Evolutionary conservation across 2,113 vertebrate species (phyloP).

Genomic region (Cheilinus undulatus): DNA sequence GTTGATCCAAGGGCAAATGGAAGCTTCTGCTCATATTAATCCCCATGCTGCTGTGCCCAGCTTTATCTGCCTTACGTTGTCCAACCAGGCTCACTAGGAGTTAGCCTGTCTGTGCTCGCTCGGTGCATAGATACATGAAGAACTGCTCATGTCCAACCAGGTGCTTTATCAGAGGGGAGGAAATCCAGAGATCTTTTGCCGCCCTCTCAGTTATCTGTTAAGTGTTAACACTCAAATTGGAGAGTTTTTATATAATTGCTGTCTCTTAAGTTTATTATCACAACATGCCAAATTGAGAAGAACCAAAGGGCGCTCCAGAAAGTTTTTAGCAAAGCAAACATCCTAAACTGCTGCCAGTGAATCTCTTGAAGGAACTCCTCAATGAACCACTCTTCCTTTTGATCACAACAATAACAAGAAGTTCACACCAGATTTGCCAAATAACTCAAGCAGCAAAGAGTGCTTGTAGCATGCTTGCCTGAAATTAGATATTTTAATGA

Average conservation of each 20-base stretch:
- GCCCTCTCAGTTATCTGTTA: not conserved
- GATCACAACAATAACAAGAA: slow-evolving; percentile 14
- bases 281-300: slow-evolving; percentile 58
- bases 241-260: slow-evolving; percentile 22
- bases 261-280: slow-evolving; percentile 15
- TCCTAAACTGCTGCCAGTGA: slow-evolving; percentile 9
- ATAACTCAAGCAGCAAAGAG: slow-evolving; percentile 42
- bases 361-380: slow-evolving; percentile 11
- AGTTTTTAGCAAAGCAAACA: slow-evolving; percentile 26
- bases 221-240: slow-evolving; percentile 18
- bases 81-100: slow-evolving; percentile 25
- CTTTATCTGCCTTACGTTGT: slow-evolving; percentile 58
- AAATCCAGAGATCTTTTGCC: slow-evolving; percentile 9
- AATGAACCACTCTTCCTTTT: slow-evolving; percentile 15
- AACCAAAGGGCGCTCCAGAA: slow-evolving; percentile 46
- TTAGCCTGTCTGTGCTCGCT: slow-evolving; percentile 23
- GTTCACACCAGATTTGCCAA: slow-evolving; percentile 56
- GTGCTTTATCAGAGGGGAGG: slow-evolving; percentile 58
- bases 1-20: slow-evolving; percentile 29
- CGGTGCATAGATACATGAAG: slow-evolving; percentile 18
- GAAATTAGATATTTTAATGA: slow-evolving; percentile 12
- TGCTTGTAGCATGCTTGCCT: slow-evolving; percentile 35
- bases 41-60: slow-evolving; percentile 15
- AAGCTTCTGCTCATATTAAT: slow-evolving; percentile 24
- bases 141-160: slow-evolving; percentile 35